Evolutionary conservation across 2,113 vertebrate species (phyloP), one percentile per base, ranked within the genome.

Genomic region (Siphamia tubifer): DNA sequence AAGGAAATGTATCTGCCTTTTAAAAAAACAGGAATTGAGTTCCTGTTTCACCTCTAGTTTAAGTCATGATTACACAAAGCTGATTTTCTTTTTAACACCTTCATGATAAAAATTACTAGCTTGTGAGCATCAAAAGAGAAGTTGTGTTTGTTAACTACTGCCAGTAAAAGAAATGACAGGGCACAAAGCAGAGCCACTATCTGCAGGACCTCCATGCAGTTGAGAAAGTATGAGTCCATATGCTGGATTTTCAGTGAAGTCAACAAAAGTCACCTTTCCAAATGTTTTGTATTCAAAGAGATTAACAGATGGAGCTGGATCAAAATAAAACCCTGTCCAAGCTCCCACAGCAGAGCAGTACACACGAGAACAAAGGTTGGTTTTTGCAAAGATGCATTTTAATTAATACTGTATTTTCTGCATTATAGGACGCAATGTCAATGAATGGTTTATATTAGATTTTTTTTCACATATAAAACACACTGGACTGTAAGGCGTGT

Each of bases 261-360:
- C 23, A 44, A 19, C 17, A 30, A 5, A 24, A 12, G 11, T 44
- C 24, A 58, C 10, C 44, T 52, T 44, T 52, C 17, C 4, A 23
- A 30, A 65, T 25, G 44, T 42, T 64, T 4, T 21, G 16, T 11
- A n/a, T 42, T n/a, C 19, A n/a, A 38, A 27, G 15, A 30, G 31
- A 34, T 5, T 27, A 72, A 49, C 47, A 62, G 68, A 54, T 62
- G 39, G 56, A 47, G 20, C 8, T 10, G 28, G 17, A 45, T 19
- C 6, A 25, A 53, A 44, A 44, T 28, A 10, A 60, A 45, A 47
- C 0, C 2, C 11, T 13, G 2, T 20, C 17, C 49, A 12, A 5
- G 15, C 32, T 63, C 34, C 27, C 5, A 31, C 8, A 56, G 39
- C 51, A 40, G 32, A 47, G 40, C 39, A 32, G 17, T 36, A 44